Evolutionary conservation across 2,113 vertebrate species (phyloP).

Genomic region (human): DNA sequence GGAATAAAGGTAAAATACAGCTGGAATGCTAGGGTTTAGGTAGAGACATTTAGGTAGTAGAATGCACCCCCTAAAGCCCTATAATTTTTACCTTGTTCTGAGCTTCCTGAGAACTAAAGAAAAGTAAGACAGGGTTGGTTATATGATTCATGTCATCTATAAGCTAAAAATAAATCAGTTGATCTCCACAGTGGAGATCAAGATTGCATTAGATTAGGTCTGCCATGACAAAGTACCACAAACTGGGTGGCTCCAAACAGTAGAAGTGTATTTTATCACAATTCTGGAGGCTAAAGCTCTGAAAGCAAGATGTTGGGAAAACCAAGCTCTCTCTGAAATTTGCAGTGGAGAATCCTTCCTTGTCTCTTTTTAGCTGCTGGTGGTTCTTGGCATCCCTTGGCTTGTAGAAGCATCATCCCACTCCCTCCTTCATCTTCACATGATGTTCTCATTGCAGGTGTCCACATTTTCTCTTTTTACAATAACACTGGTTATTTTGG

Average conservation of each 20-base stretch:
- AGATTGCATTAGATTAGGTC: too few relatives aligned
- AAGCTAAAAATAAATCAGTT: background rate
- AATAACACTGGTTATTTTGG: background rate
- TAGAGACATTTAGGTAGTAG: background rate
- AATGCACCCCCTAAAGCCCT: background rate
- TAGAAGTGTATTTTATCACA: background rate
- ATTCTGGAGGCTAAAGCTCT: background rate
- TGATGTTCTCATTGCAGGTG: background rate
- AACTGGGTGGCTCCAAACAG: background rate
- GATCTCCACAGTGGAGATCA: background rate
- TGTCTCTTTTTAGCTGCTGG: background rate
- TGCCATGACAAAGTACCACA: background rate
- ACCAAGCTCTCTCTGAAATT: too few relatives aligned
- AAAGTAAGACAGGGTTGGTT: background rate
- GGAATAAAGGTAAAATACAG: background rate
- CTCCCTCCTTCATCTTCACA: accelerated
- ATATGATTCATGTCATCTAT: too few relatives aligned
- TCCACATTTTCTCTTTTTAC: background rate
- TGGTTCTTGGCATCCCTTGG: background rate
- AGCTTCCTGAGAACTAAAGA: background rate
- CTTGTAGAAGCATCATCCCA: background rate
- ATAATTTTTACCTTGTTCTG: background rate
- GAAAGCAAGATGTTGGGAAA: background rate
- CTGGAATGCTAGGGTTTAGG: background rate
- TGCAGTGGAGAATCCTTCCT: too few relatives aligned